phyloP scores from a whole-genome alignment of 37 sponge, comb jelly and placozoan genomes.

The Cliona cf. orientalis region DNA sequence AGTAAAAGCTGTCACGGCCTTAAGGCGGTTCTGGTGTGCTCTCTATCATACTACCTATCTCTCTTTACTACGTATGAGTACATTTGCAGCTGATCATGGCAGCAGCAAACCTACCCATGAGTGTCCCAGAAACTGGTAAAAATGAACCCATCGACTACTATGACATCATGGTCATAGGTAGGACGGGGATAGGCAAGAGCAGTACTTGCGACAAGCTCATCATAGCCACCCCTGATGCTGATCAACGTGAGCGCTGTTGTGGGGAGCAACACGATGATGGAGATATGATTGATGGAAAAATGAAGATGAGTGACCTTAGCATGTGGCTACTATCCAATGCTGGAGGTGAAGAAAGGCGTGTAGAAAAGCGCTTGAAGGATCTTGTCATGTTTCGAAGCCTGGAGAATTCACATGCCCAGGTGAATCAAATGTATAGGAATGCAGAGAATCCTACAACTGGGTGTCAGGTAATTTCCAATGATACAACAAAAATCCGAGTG shows the following conservation, averaged over 20 bases:
- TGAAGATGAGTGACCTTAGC: background rate
- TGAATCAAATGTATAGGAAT: background rate
- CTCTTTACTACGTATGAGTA: too few relatives aligned
- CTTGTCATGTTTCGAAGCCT: background rate
- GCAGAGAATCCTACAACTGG: background rate
- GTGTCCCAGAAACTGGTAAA: too few relatives aligned
- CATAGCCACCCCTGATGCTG: background rate
- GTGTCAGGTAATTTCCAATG: background rate
- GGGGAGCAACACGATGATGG: background rate
- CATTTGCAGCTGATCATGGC: too few relatives aligned
- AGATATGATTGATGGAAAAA: background rate
- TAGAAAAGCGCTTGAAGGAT: background rate
- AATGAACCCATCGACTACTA: background rate
- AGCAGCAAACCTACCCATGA: too few relatives aligned
- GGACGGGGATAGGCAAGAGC: conserved; percentile 44
- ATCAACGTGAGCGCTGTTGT: background rate
- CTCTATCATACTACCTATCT: too few relatives aligned
- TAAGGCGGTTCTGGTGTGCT: too few relatives aligned
- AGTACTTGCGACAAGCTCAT: conserved; percentile 29
- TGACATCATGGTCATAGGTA: conserved; percentile 35
- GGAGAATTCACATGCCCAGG: background rate
- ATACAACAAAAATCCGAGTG: background rate
- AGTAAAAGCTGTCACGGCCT: too few relatives aligned
- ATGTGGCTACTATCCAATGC: background rate
- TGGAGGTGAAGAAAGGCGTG: background rate